A percentile compares a stretch with the other conserved stretches of the same genome.
Evolutionary conservation across 2,113 vertebrate species (phyloP).

Genomic region (Sceloporus undulatus): DNA sequence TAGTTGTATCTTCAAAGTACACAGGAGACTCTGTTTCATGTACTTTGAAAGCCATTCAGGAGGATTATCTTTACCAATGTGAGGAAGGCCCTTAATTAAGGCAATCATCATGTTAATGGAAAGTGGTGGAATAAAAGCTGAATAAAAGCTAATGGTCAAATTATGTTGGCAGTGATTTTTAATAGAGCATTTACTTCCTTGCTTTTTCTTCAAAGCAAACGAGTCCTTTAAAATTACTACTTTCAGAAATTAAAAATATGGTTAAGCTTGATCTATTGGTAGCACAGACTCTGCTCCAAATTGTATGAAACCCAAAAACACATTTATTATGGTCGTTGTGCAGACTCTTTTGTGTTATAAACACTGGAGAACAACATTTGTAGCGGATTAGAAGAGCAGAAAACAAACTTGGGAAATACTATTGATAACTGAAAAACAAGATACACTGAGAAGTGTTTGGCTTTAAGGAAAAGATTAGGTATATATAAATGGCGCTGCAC

Average conservation of each 20-base stretch:
- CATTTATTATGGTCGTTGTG: background rate
- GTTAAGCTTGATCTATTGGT: background rate
- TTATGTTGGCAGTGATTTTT: background rate
- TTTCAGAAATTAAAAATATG: constrained; percentile 3
- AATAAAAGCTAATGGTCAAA: constrained; percentile 29
- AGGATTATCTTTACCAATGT: constrained; percentile 13
- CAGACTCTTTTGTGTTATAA: background rate
- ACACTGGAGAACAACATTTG: background rate
- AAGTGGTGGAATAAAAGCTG: constrained; percentile 31
- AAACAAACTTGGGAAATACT: background rate
- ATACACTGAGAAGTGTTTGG: too few species aligned
- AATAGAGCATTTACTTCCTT: background rate
- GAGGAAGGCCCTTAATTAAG: constrained; percentile 36
- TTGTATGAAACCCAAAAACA: background rate
- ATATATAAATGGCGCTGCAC: background rate
- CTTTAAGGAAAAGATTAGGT: background rate
- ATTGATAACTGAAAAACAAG: too few species aligned
- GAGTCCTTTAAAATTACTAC: constrained; percentile 20
- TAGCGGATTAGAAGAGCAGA: background rate
- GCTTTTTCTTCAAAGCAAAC: constrained; percentile 35
- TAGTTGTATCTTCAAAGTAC: constrained; percentile 19
- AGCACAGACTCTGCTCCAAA: constrained; percentile 3
- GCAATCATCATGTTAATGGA: constrained; percentile 30
- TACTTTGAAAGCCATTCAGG: constrained; percentile 24
- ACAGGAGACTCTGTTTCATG: background rate